Base-by-base conservation (phyloP, 2,797 vertebrate species). In the Acanthurus tractus region DNA sequence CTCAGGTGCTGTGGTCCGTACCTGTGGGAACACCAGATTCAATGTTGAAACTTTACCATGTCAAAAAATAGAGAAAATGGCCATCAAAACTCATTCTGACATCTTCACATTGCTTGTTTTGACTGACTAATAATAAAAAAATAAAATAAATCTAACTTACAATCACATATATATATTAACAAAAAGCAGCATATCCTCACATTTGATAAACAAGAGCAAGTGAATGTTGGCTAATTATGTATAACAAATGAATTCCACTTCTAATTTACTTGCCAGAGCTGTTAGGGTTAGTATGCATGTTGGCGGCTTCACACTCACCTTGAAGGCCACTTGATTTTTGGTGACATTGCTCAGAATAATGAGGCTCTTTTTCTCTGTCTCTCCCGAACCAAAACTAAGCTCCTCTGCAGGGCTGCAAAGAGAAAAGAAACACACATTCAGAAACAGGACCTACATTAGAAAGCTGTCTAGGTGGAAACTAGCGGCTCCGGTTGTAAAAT, bases 311-410 rank as follows among this genome's bases (percentile, higher is more conserved):
- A 38, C 48, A 85, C 91, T 94, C 93, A 98, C 98, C 96, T 99
- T 99, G 92, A 99, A 99, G 75, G 98, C 98, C 82, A 99, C 96
- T 68, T 95, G 87, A n/a, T 98, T 98, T 95, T 97, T 99, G 85
- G 96, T 96, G 79, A 98, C 90, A 13, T 99, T 99, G 93, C 94
- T 96, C 76, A 99, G 95, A 83, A 97, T 90, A 89, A 99, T 98
- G 83, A 98, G 94, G 88, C 96, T 96, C 92, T 97, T 99, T 89
- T 95, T 98, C 90, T 99, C 98, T 0, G 90, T 95, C 77, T 99
- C 98, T 85, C 95, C 95, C 63, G 94, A 96, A 75, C 98, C 97
- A 85, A 99, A 99, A 93, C 96, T 95, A 0, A 99, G 94, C 84
- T 99, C 98, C 87, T 99, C 98, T 20, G 98, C 95, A 15, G 98